Evolutionary conservation across 2,888 invertebrate genomes (phyloP), one percentile per base, ranked within the genome.

Genomic region (Phaedon cochleariae): DNA sequence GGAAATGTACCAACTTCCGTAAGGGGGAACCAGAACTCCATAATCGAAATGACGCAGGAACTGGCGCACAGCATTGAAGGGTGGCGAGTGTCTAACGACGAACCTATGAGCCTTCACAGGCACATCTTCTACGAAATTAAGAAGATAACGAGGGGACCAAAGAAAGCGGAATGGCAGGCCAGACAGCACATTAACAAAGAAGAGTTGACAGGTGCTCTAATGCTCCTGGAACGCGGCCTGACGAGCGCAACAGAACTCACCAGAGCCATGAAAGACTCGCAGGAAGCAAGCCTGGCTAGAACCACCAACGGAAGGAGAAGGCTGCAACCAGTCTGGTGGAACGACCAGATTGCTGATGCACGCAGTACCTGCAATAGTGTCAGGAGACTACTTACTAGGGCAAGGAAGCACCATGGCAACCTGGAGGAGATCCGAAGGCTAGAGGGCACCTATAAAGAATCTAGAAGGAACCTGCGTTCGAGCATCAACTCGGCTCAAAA

Each of bases 1-100:
- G 60, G 52, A 17, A 22, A 9, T 20, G n/a, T 22, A 7, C 60
- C 52, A 10, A 60, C 60, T 9, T 60, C 52, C 18, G 26, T 17
- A 7, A 48, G 45, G 22, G 48, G 31, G 15, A 17, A 9, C 15
- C 62, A 62, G 31, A 45, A 7, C 1, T 55, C 37, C 9, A 41
- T 41, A 22, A 34, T 60, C 15, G 60, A 60, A 12, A n/a, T n/a
- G n/a, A n/a, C n/a, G n/a, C n/a, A n/a, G n/a, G n/a, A n/a, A n/a
- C n/a, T n/a, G n/a, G n/a, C n/a, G n/a, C n/a, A n/a, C n/a, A n/a
- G n/a, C n/a, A n/a, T n/a, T n/a, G n/a, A n/a, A n/a, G n/a, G n/a
- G n/a, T n/a, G n/a, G n/a, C n/a, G n/a, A n/a, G n/a, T n/a, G n/a
- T n/a, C n/a, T n/a, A n/a, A n/a, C n/a, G n/a, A n/a, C n/a, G n/a